Percentiles rank a stretch among this genome's conserved stretches.
Conservation (phyloP, 2,888 invertebrate species). For the Leucoma salicis region DNA sequence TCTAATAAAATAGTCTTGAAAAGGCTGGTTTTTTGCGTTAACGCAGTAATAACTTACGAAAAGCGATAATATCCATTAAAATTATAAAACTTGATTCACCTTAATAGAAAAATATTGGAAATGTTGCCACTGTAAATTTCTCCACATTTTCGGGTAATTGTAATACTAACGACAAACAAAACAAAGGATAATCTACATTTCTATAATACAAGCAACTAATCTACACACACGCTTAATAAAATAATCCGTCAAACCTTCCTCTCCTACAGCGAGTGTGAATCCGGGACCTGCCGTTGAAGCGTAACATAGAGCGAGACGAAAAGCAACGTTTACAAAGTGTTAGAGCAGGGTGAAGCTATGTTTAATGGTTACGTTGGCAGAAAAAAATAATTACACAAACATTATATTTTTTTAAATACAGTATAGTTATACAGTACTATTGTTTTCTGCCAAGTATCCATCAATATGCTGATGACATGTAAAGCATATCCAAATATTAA, state of each 20-base stretch:
- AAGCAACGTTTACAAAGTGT: constrained; percentile 78
- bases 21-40: no score
- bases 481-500: constrained; percentile 26
- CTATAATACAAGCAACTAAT: constrained; percentile 31
- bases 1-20: no score
- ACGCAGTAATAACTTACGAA: no score
- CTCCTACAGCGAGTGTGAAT: constrained; percentile 76
- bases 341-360: constrained; percentile 69
- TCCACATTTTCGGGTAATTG: background rate
- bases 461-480: constrained; percentile 24
- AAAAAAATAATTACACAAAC: constrained; percentile 6
- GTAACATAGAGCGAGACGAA: constrained; percentile 73
- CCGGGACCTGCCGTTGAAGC: constrained; percentile 72
- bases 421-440: background rate
- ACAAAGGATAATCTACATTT: constrained; percentile 8
- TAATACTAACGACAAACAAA: background rate
- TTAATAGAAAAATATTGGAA: no score
- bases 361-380: constrained; percentile 31
- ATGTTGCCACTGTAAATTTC: background rate
- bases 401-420: background rate
- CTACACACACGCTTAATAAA: constrained; percentile 46
- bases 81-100: no score
- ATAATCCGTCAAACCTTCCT: constrained; percentile 75
- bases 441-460: background rate
- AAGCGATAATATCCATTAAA: no score